Evolutionary conservation across 2,888 invertebrate species (phyloP).

Genomic region (Romanomermis culicivorax): DNA sequence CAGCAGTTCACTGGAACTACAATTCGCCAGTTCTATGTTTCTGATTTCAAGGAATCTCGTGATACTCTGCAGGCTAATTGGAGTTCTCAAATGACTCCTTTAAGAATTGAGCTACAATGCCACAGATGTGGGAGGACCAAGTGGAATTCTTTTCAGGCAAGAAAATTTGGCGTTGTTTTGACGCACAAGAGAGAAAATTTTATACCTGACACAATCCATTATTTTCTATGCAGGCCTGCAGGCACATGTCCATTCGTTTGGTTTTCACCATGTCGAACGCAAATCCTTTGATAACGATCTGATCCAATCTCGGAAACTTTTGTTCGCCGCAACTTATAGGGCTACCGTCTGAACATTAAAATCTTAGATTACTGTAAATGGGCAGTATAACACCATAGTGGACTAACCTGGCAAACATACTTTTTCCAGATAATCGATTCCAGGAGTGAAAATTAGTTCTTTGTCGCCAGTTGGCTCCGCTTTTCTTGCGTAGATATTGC

Average conservation of each 20-base stretch:
- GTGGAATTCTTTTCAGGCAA: too few relatives aligned
- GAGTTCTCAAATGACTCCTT: too few relatives aligned
- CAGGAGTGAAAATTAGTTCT: conserved; percentile 9
- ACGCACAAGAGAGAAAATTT: not conserved
- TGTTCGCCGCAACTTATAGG: conserved; percentile 17
- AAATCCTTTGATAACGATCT: conserved; percentile 23
- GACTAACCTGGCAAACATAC: conserved; percentile 21
- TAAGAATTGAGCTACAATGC: too few relatives aligned
- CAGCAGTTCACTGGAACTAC: too few relatives aligned
- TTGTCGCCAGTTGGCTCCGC: conserved; percentile 17
- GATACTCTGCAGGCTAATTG: too few relatives aligned
- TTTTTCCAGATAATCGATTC: conserved; percentile 24
- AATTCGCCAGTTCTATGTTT: too few relatives aligned
- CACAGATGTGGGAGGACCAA: too few relatives aligned
- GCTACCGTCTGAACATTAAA: not conserved
- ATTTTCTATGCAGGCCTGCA: conserved; percentile 21
- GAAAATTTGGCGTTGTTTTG: too few relatives aligned
- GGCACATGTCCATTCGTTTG: conserved; percentile 21
- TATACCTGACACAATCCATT: conserved; percentile 20
- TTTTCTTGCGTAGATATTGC: conserved; percentile 18
- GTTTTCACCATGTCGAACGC: conserved; percentile 18
- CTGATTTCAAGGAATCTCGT: not conserved
- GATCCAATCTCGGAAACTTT: conserved; percentile 23
- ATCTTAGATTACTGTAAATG: not conserved
- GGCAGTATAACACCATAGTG: not conserved